These are phyloP conservation scores for Brienomyrus longianalis DNA, from an alignment of 2,113 vertebrate genomes.

Conservation along the genomic window DNA sequence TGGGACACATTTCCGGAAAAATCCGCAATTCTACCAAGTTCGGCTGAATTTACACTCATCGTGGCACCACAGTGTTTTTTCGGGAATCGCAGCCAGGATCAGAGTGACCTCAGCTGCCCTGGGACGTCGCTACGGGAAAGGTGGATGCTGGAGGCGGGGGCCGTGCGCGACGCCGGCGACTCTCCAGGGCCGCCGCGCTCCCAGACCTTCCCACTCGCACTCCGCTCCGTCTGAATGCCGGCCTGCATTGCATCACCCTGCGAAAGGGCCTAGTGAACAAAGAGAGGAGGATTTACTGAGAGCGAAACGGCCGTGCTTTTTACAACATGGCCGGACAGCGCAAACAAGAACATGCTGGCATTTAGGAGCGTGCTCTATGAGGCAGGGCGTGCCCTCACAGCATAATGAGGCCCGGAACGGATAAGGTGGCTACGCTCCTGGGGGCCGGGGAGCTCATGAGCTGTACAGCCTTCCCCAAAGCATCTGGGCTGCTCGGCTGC, in stretches of 20 bases:
- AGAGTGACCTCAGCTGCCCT: not conserved
- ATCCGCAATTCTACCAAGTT: not conserved
- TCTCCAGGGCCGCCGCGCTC: not conserved
- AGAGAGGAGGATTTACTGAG: not conserved
- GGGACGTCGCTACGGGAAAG: not conserved
- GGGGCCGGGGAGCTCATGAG: not conserved
- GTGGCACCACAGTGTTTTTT: not conserved
- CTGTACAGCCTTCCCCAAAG: not conserved
- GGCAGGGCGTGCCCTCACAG: not conserved
- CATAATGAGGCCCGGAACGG: not conserved
- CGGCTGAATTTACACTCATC: not conserved
- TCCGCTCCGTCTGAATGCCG: not conserved
- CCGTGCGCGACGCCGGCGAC: not conserved
- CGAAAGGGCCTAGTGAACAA: not conserved
- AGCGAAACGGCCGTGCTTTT: not conserved
- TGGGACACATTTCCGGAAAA: not conserved
- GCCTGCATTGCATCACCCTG: not conserved
- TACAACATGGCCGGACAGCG: not conserved
- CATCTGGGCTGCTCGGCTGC: slow-evolving; percentile 38
- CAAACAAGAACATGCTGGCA: not conserved
- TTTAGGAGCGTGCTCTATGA: not conserved
- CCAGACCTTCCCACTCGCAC: not conserved
- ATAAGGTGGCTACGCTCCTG: not conserved
- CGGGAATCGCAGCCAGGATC: not conserved
- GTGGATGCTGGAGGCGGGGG: not conserved